Percentiles rank a stretch among this genome's conserved stretches.
Conservation (phyloP, 2,797 vertebrate species). For the Rhinatrema bivittatum region DNA sequence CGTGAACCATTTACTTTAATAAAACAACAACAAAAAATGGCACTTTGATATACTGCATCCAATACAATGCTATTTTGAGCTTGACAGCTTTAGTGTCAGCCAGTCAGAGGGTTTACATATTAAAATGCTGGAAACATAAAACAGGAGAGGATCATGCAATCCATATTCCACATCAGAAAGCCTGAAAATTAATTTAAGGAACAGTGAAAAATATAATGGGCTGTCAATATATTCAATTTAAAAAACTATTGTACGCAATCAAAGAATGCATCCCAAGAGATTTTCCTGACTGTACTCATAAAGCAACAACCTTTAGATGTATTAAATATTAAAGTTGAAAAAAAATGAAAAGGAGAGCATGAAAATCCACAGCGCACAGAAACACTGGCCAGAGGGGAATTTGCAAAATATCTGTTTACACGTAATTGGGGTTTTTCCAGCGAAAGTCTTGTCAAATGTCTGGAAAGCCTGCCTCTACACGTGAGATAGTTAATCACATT, state of each 20-base stretch:
- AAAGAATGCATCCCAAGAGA: slow-evolving; percentile 27
- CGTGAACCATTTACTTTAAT: no score
- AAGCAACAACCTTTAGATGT: slow-evolving; percentile 32
- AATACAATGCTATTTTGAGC: no score
- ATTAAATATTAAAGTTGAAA: slow-evolving; percentile 37
- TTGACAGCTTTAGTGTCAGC: no score
- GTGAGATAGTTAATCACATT: slow-evolving; percentile 39
- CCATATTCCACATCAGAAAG: slow-evolving; percentile 23
- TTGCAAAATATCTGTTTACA: slow-evolving; percentile 40
- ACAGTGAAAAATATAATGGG: slow-evolving; percentile 34
- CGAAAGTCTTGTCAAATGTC: slow-evolving; percentile 36
- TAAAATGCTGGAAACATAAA: slow-evolving; percentile 24
- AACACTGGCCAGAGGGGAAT: slow-evolving; percentile 27
- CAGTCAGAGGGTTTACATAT: no score
- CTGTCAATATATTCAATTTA: slow-evolving; percentile 33
- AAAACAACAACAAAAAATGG: no score
- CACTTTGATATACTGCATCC: no score
- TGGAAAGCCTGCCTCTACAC: slow-evolving; percentile 21
- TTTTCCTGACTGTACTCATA: slow-evolving; percentile 23
- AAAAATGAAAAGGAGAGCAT: slow-evolving; percentile 15
- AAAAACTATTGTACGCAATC: slow-evolving; percentile 17
- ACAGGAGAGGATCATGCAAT: slow-evolving; percentile 16
- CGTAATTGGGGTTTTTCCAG: slow-evolving; percentile 30
- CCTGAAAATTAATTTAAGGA: slow-evolving; percentile 36
- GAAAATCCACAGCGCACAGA: slow-evolving; percentile 40